Evolutionary conservation across 1,140 invertebrate genomes (phyloP).

Genomic region (Pomacea maculata): DNA sequence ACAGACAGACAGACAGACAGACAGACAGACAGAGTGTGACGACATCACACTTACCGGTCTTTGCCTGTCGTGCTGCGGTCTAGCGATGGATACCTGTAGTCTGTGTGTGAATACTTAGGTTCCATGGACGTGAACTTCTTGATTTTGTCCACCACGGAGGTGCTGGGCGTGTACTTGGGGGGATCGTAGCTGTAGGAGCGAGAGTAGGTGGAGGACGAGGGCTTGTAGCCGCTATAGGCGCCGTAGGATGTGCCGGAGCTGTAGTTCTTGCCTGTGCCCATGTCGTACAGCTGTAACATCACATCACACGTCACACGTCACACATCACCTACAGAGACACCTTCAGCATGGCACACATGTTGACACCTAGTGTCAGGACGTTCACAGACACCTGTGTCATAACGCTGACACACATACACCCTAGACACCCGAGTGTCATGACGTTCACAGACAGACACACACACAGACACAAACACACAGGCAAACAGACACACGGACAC

Average conservation of each 20-base stretch:
- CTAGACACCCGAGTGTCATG: neutral
- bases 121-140: conserved; percentile 39
- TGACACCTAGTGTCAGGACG: neutral
- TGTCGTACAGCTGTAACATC: conserved; percentile 31
- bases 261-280: conserved; percentile 41
- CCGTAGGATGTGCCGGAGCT: conserved; percentile 27
- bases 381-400: neutral
- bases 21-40: neutral
- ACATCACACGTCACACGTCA: neutral
- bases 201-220: conserved; percentile 24
- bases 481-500: neutral
- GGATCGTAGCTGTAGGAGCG: conserved; percentile 40
- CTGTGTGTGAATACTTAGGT: conserved; percentile 27
- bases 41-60: conserved; percentile 31
- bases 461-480: conserved; percentile 2
- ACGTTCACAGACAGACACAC: neutral
- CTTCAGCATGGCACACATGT: neutral
- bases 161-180: conserved; percentile 24
- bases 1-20: neutral
- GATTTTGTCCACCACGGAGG: conserved; percentile 40
- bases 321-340: neutral
- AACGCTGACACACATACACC: neutral
- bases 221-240: conserved; percentile 33
- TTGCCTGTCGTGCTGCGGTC: conserved; percentile 37
- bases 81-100: conserved; percentile 39